Conservation (phyloP, 2,797 vertebrate genomes). For the Alca torda region DNA sequence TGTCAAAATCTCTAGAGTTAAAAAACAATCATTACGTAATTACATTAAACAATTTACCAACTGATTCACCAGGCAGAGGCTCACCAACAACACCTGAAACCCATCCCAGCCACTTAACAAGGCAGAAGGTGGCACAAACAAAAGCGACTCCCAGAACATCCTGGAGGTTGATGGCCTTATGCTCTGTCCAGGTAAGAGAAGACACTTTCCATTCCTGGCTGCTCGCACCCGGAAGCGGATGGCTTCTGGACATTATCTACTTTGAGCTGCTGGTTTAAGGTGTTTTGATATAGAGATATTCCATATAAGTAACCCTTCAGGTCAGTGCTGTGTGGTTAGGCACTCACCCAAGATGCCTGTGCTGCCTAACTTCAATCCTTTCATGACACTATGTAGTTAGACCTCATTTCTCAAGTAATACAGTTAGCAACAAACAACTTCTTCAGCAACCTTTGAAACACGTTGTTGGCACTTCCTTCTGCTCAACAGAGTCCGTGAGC, state of each 20-base stretch:
- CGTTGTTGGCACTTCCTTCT: not conserved
- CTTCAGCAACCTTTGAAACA: not conserved
- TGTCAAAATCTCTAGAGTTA: slow-evolving; percentile 50
- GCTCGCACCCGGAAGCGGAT: not conserved
- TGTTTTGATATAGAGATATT: not conserved
- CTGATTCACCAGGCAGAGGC: slow-evolving; percentile 59
- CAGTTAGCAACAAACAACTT: not conserved
- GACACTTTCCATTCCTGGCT: not conserved
- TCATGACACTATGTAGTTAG: rapidly evolving
- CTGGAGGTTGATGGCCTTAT: not conserved
- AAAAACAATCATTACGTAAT: slow-evolving; percentile 63
- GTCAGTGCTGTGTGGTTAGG: not conserved
- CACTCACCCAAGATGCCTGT: not conserved
- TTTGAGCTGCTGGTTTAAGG: not conserved
- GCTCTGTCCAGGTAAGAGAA: not conserved
- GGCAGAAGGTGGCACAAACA: slow-evolving; percentile 37
- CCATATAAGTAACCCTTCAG: not conserved
- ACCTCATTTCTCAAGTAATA: not conserved
- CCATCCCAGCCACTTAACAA: slow-evolving; percentile 4
- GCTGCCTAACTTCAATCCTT: not conserved
- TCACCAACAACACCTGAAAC: slow-evolving; percentile 35
- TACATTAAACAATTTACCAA: slow-evolving; percentile 38
- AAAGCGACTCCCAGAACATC: not conserved
- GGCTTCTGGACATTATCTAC: not conserved
- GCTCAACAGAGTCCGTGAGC: not conserved